Percentiles rank a stretch among this genome's conserved stretches.
These are phyloP conservation scores for Epizoanthus rinbou DNA, from an alignment of 92 coral and sea anemone species.

Conservation along the genomic window DNA sequence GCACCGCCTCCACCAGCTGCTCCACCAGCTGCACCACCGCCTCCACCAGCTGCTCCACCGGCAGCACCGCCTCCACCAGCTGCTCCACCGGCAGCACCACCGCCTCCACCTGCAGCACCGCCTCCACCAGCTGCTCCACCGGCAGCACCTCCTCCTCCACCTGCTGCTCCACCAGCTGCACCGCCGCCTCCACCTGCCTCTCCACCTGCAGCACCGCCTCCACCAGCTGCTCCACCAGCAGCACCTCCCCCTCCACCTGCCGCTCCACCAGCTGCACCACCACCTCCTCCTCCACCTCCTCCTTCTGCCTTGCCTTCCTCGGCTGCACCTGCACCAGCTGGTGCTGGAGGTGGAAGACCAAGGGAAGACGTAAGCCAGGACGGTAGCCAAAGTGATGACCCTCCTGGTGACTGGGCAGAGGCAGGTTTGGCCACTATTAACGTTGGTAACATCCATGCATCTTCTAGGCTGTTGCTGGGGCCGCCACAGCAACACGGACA, in stretches of 20 bases:
- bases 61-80: too few relatives aligned
- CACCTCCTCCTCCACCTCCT: background rate
- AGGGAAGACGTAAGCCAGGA: conserved; percentile 69
- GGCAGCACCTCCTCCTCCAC: too few relatives aligned
- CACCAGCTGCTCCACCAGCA: conserved; percentile 16
- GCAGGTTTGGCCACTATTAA: conserved; percentile 72
- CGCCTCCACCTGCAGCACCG: conserved; percentile 52
- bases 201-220: conserved; percentile 29
- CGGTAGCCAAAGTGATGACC: conserved; percentile 74
- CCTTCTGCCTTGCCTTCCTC: background rate
- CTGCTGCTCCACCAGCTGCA: too few relatives aligned
- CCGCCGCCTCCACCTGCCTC: background rate
- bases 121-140: conserved; percentile 37
- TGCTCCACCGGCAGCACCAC: too few relatives aligned
- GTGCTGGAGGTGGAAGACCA: conserved; percentile 65
- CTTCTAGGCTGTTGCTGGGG: conserved; percentile 66
- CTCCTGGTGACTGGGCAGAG: conserved; percentile 52
- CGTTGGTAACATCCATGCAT: conserved; percentile 83
- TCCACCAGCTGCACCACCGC: background rate
- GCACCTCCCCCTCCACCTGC: conserved; percentile 16
- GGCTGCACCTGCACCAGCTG: background rate
- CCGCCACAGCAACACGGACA: conserved; percentile 80
- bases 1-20: background rate
- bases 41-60: too few relatives aligned
- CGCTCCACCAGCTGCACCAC: background rate